Conservation (phyloP, 2,113 vertebrate species). For the Prunella fulvescens region DNA sequence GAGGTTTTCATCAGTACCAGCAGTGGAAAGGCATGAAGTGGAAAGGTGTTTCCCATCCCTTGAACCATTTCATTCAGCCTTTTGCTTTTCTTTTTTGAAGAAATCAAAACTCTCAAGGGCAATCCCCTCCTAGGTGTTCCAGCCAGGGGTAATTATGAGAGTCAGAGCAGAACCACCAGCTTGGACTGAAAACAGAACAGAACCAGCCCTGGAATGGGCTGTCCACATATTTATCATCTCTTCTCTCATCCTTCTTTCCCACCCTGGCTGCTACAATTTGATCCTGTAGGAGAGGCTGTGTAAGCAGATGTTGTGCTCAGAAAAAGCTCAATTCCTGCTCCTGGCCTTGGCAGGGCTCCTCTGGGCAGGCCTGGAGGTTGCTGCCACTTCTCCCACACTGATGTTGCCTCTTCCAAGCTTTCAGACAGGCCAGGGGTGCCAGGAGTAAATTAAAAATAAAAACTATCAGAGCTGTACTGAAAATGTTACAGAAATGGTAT, state of each 20-base stretch:
- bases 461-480: fast-evolving
- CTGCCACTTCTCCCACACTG: neutral
- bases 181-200: neutral
- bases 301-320: neutral
- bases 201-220: neutral
- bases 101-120: neutral
- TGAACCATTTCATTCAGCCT: neutral
- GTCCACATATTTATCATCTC: neutral
- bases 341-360: neutral
- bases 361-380: fast-evolving
- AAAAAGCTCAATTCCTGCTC: neutral
- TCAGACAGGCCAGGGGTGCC: neutral
- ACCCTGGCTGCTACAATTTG: neutral
- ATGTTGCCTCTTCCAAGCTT: neutral
- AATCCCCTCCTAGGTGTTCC: neutral
- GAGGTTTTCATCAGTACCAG: neutral
- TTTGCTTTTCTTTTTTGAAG: neutral
- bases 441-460: neutral
- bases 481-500: neutral
- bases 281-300: neutral
- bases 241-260: neutral
- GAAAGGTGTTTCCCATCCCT: neutral
- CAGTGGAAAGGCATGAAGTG: neutral
- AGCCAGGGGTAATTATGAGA: neutral
- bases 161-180: neutral